Evolutionary conservation across 37 sponge, comb jelly and placozoan species (phyloP), one percentile per base, ranked within the genome.

Genomic region (Spongia lamella): DNA sequence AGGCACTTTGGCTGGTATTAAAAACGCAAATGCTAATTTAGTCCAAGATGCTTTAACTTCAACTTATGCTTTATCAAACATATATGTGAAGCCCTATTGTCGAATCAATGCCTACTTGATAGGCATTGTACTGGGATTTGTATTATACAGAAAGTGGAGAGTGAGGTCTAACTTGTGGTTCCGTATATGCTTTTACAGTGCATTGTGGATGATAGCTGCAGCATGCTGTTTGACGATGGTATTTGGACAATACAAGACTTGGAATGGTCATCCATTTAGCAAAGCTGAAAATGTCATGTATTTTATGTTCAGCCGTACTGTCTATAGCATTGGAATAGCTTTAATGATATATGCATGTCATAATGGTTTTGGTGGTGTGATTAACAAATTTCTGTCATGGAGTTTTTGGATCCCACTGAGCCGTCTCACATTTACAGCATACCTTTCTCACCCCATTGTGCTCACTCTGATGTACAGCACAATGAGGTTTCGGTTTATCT

Each of bases 341-440:
- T n/a, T 83, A 27, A 11, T 92, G 3, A 78, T 87, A 16, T 86
- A 73, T 54, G 75, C 62, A 47, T 96, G 97, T 56, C 88, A 89
- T 77, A 66, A 83, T 76, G 88, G 88, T 0, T 84, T 86, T 81
- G 97, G 90, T 34, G 79, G 97, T 26, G 38, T 29, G 34, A 73
- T 82, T 32, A 86, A 91, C 50, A 59, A 37, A 1, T 72, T 96
- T 58, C 80, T 96, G 50, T 89, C 93, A 7, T 79, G 89, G 88
- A 52, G 68, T 43, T 60, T 92, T 27, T 96, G 96, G 96, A 72
- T 89, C 6, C 96, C 96, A 0, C 81, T 93, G 13, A 79, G 93
- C 68, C 87, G 96, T n/a, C 67, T 92, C 37, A 84, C 96, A 17
- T 93, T 79, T 61, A 71, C 24, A 51, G 90, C 93, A 26, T 96